These are phyloP conservation scores for Montipora sp. DNA, from an alignment of 64 coral and sea anemone species.

Conservation along the genomic window DNA sequence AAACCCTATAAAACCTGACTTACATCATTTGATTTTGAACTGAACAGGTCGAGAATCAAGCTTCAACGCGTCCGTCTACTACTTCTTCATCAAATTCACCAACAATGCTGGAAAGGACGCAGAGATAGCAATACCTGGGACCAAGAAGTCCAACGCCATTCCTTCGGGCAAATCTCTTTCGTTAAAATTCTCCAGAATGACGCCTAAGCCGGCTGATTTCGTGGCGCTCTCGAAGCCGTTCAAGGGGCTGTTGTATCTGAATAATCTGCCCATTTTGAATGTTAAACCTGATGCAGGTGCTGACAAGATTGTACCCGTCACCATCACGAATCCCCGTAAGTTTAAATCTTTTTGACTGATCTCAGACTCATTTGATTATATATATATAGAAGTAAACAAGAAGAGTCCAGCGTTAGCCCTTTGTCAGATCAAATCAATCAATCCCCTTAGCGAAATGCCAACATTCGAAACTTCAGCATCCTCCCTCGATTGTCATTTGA, in stretches of 20 bases:
- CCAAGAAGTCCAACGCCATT: slow-evolving; percentile 63
- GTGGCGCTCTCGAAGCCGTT: slow-evolving; percentile 65
- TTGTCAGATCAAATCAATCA: too few relatives aligned
- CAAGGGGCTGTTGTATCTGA: slow-evolving; percentile 26
- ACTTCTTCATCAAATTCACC: slow-evolving; percentile 75
- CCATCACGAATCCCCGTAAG: slow-evolving; percentile 83
- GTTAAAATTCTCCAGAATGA: slow-evolving; percentile 69
- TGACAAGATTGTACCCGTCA: slow-evolving; percentile 45
- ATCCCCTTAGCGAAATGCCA: too few relatives aligned
- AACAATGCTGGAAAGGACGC: slow-evolving; percentile 85
- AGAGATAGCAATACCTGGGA: slow-evolving; percentile 69
- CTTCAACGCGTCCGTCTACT: slow-evolving; percentile 57
- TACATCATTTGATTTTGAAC: neutral
- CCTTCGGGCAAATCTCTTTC: slow-evolving; percentile 72
- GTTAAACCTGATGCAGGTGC: slow-evolving; percentile 49
- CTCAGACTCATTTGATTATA: too few relatives aligned
- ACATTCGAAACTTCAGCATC: too few relatives aligned
- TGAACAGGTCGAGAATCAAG: slow-evolving; percentile 75
- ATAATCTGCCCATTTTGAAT: slow-evolving; percentile 52
- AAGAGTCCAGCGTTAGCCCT: too few relatives aligned
- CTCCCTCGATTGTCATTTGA: too few relatives aligned
- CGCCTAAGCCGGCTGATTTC: slow-evolving; percentile 63
- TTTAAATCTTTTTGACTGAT: neutral
- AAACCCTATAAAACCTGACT: neutral
- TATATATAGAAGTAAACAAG: too few relatives aligned